Evolutionary conservation across 2,888 invertebrate genomes (phyloP).

Genomic region (Ichneumoninae sp.): DNA sequence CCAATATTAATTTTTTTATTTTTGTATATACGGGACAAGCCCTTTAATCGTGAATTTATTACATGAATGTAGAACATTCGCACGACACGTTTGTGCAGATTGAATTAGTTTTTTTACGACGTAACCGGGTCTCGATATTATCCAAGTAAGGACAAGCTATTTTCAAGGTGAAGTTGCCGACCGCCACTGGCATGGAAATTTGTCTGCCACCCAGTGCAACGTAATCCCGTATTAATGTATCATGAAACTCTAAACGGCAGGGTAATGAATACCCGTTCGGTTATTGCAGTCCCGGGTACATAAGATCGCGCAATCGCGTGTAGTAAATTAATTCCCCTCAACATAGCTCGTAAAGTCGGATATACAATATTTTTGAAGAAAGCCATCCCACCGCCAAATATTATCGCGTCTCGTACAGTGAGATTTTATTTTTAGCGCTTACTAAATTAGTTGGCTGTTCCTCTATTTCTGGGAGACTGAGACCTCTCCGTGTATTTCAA

Average conservation of each 20-base stretch:
- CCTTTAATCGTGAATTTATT: no score
- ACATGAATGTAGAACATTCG: no score
- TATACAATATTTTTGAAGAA: slow-evolving; percentile 37
- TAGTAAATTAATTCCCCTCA: slow-evolving; percentile 59
- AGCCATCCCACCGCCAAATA: slow-evolving; percentile 73
- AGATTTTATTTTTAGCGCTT: slow-evolving; percentile 81
- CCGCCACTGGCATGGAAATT: slow-evolving; percentile 42
- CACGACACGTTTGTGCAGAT: no score
- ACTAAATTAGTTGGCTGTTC: slow-evolving; percentile 79
- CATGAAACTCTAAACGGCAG: slow-evolving; percentile 61
- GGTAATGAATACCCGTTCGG: slow-evolving; percentile 51
- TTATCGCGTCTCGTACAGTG: slow-evolving; percentile 76
- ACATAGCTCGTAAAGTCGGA: slow-evolving; percentile 11
- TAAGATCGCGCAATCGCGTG: slow-evolving; percentile 54
- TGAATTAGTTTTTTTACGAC: background rate
- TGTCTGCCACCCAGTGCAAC: slow-evolving; percentile 52
- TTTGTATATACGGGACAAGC: no score
- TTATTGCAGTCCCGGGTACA: slow-evolving; percentile 25
- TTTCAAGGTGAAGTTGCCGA: slow-evolving; percentile 59
- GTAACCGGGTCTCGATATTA: slow-evolving; percentile 5
- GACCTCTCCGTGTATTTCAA: slow-evolving; percentile 73
- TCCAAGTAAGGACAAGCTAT: slow-evolving; percentile 7
- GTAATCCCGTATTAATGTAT: slow-evolving; percentile 60
- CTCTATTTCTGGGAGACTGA: slow-evolving; percentile 80
- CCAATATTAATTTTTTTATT: no score